Conservation (phyloP, 2,797 vertebrate species). For the Crenuchus spilurus region DNA sequence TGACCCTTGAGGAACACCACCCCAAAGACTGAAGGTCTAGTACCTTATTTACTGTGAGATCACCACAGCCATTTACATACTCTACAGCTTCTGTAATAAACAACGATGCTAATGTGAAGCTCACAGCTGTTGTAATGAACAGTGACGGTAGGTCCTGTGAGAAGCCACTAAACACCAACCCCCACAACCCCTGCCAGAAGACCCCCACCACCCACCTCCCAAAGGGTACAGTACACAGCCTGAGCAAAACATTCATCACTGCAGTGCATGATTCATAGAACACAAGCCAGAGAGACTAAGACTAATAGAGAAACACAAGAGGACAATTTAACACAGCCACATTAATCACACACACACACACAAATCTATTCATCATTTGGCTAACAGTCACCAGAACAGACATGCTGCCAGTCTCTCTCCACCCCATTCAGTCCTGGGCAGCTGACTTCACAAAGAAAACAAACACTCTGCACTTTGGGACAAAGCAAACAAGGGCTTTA, state of each 20-base stretch:
- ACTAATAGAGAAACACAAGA: conserved; percentile 41
- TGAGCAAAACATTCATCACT: conserved; percentile 37
- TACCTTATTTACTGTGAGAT: too few species aligned
- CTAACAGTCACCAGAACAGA: conserved; percentile 10
- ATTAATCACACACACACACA: conserved; percentile 24
- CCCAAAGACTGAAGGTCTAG: too few species aligned
- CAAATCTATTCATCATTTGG: conserved; percentile 34
- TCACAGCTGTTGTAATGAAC: background rate
- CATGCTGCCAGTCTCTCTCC: conserved; percentile 6
- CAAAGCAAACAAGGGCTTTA: background rate
- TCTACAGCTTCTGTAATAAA: background rate
- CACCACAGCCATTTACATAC: background rate
- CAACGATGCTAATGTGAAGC: background rate
- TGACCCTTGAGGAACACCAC: too few species aligned
- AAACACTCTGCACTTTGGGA: background rate
- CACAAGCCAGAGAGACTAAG: conserved; percentile 16
- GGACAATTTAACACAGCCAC: conserved; percentile 8
- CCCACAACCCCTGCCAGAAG: too few species aligned
- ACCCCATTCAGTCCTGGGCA: background rate
- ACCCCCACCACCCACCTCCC: background rate
- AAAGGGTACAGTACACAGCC: background rate
- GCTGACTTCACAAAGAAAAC: background rate
- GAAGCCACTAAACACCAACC: too few species aligned
- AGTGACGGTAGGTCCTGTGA: background rate
- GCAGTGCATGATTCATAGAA: conserved; percentile 38